A percentile compares a stretch with the other conserved stretches of the same genome.
Conservation (phyloP, 2,113 vertebrate genomes). For the Tor tambroides region DNA sequence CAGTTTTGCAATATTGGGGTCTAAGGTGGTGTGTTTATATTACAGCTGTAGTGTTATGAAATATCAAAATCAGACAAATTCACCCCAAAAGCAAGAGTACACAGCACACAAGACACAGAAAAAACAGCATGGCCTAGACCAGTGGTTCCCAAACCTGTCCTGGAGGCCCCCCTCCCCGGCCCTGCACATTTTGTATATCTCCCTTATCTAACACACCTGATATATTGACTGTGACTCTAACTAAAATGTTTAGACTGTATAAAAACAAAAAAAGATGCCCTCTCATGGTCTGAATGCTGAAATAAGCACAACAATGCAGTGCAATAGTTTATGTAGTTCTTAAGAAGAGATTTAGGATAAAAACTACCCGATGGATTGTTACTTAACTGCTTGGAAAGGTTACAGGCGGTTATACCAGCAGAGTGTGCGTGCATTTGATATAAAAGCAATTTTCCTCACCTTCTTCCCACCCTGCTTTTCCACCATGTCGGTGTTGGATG, state of each 20-base stretch:
- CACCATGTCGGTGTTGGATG: constrained; percentile 99
- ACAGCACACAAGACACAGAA: too few species aligned
- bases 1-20: not conserved
- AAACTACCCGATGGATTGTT: not conserved
- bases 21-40: not conserved
- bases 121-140: too few species aligned
- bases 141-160: too few species aligned
- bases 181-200: too few species aligned
- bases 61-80: not conserved
- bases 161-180: too few species aligned
- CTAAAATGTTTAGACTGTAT: not conserved
- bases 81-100: not conserved
- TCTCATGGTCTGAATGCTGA: not conserved
- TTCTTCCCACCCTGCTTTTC: constrained; percentile 99
- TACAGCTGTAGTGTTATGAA: not conserved
- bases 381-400: constrained; percentile 33
- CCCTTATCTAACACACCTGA: too few species aligned
- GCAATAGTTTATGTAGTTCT: not conserved
- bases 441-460: constrained; percentile 73
- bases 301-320: not conserved
- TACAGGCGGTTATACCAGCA: constrained; percentile 18
- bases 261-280: not conserved
- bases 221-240: not conserved
- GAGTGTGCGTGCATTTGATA: not conserved
- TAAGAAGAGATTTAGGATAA: not conserved